Percentiles rank a stretch among this genome's conserved stretches.
These are phyloP conservation scores for Euproctis similis DNA, from an alignment of 2,888 invertebrate genomes.

Conservation along the genomic window DNA sequence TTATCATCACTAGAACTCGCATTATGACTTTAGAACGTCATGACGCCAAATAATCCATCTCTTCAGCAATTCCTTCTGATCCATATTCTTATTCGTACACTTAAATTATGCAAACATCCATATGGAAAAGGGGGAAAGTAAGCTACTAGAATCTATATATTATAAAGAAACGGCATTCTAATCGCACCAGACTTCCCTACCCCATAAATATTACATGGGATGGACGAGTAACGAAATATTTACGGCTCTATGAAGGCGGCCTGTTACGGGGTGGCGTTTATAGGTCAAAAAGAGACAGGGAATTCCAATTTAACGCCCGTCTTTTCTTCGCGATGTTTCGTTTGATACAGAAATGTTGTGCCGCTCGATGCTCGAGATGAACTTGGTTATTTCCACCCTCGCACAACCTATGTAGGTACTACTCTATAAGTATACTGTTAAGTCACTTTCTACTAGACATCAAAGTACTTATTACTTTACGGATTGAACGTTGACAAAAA, in stretches of 20 bases:
- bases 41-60: constrained; percentile 23
- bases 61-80: constrained; percentile 37
- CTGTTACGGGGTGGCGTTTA: constrained; percentile 40
- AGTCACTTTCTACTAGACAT: constrained; percentile 39
- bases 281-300: constrained; percentile 53
- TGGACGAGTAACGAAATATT: constrained; percentile 46
- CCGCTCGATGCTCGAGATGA: too few species aligned
- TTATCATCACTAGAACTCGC: constrained; percentile 17
- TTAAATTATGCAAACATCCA: constrained; percentile 58
- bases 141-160: constrained; percentile 38
- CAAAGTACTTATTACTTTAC: constrained; percentile 63
- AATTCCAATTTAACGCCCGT: constrained; percentile 43
- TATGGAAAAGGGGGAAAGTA: constrained; percentile 44
- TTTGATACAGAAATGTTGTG: too few species aligned
- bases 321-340: constrained; percentile 40
- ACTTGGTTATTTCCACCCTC: constrained; percentile 53
- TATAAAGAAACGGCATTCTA: constrained; percentile 61
- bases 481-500: constrained; percentile 37
- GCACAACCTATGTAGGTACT: constrained; percentile 13
- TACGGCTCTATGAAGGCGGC: constrained; percentile 36
- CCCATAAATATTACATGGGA: constrained; percentile 64
- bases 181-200: constrained; percentile 49
- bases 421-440: too few species aligned
- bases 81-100: constrained; percentile 22
- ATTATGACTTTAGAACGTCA: constrained; percentile 7